These are phyloP conservation scores for Andrena hattorfiana DNA, from an alignment of 2,888 invertebrate genomes.

Conservation along the genomic window DNA sequence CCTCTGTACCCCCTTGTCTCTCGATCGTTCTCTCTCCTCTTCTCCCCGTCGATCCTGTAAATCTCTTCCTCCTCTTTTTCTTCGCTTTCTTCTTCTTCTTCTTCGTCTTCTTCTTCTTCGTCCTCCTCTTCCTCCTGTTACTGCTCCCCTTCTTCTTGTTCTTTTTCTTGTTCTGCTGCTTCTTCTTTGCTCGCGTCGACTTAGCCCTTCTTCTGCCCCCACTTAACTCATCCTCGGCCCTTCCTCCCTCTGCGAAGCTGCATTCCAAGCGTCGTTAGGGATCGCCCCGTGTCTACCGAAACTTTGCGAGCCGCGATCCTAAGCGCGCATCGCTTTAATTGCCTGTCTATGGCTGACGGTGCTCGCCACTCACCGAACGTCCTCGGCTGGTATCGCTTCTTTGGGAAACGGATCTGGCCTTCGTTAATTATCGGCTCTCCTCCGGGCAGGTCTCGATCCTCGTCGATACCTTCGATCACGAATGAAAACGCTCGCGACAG, in stretches of 20 bases:
- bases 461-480: slow-evolving; percentile 14
- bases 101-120: slow-evolving; percentile 29
- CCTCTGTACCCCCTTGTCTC: slow-evolving; percentile 62
- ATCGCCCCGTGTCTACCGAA: slow-evolving; percentile 66
- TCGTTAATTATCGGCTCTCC: slow-evolving; percentile 40
- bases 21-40: slow-evolving; percentile 60
- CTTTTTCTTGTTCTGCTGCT: slow-evolving; percentile 53
- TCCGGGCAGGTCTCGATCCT: background rate
- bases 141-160: slow-evolving; percentile 32
- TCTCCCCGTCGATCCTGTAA: slow-evolving; percentile 56
- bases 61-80: slow-evolving; percentile 52
- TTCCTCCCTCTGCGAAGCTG: slow-evolving; percentile 71
- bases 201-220: slow-evolving; percentile 48
- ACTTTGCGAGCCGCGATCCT: slow-evolving; percentile 65
- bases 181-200: slow-evolving; percentile 24
- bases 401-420: slow-evolving; percentile 42
- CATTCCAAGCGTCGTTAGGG: slow-evolving; percentile 80
- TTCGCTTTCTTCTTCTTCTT: slow-evolving; percentile 32
- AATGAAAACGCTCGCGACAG: background rate
- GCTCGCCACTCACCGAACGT: slow-evolving; percentile 46
- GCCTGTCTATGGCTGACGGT: slow-evolving; percentile 66
- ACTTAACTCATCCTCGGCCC: slow-evolving; percentile 52
- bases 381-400: slow-evolving; percentile 49
- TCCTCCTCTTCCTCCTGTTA: slow-evolving; percentile 22
- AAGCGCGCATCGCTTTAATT: slow-evolving; percentile 78